Evolutionary conservation across 2,113 vertebrate species (phyloP).

Genomic region (Rhombomys opimus): DNA sequence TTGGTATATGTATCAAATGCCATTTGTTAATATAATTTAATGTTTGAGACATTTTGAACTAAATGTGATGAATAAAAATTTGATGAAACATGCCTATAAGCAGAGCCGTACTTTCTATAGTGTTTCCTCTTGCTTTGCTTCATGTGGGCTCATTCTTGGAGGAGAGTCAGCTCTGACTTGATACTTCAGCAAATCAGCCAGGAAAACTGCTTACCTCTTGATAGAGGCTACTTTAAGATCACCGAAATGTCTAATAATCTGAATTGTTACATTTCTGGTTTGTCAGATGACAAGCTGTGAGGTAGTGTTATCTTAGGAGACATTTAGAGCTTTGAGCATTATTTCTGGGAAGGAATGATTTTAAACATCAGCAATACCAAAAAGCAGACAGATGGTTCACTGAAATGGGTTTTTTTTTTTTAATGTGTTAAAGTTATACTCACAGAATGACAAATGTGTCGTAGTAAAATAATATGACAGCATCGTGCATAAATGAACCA

Average conservation of each 20-base stretch:
- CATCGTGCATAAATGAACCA: constrained; percentile 69
- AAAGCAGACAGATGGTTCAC: constrained; percentile 69
- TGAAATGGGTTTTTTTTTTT: constrained; percentile 73
- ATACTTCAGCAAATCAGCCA: background rate
- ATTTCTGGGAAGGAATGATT: constrained; percentile 45
- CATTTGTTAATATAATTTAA: constrained; percentile 49
- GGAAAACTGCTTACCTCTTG: constrained; percentile 27
- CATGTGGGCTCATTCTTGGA: constrained; percentile 34
- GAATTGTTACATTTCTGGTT: constrained; percentile 31
- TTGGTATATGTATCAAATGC: background rate
- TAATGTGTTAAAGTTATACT: constrained; percentile 63
- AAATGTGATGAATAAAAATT: background rate
- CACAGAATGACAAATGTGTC: constrained; percentile 76
- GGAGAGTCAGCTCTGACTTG: constrained; percentile 21
- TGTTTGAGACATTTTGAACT: constrained; percentile 1
- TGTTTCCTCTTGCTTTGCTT: constrained; percentile 17
- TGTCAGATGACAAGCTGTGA: constrained; percentile 32
- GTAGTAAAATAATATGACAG: constrained; percentile 73
- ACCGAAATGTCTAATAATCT: constrained; percentile 16
- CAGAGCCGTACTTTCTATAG: background rate
- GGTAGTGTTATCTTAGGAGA: constrained; percentile 42
- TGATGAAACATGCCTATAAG: background rate
- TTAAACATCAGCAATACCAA: background rate
- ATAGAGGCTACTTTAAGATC: constrained; percentile 26
- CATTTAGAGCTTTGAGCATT: constrained; percentile 45